Evolutionary conservation across 2,113 vertebrate genomes (phyloP), one percentile per base, ranked within the genome.

Genomic region (Pseudorhombus dupliciocellatus): DNA sequence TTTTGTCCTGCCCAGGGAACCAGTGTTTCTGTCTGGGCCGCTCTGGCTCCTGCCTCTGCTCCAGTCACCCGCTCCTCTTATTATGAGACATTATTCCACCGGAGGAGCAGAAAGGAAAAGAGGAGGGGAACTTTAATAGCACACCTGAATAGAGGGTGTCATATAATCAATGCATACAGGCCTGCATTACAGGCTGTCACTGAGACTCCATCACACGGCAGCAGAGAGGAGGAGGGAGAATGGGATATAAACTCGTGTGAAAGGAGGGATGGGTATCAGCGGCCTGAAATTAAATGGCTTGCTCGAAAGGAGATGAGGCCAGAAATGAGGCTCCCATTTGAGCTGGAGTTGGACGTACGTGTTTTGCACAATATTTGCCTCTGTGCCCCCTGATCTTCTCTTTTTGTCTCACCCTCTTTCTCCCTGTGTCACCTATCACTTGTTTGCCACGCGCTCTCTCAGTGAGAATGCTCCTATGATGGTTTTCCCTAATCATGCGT

Each of bases 161-260:
- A 92, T 79, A 92, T 92, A 92, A 92, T 92, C 91, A 89, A 92
- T 92, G 90, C 91, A 88, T 91, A 90, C 89, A 89, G 87, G 82
- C 82, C 87, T 72, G 86, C 86, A 92, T 88, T 90, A 92, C 90
- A 82, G 84, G 75, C 89, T 88, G 91, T 91, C 91, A 91, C 82
- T 65, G 84, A 87, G 87, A 80, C 86, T 88, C 86, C 88, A 90
- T 88, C 88, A 87, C 86, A 73, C 62, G n/a, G 31, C 58, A 62
- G 79, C 66, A 71, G 42, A 46, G 42, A 18, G 86, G 65, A 83
- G 77, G 70, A 68, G 81, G 87, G 84, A 84, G 83, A 88, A 83
- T 83, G 85, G 82, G 90, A 89, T 83, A 88, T 89, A 90, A 90
- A 90, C 88, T 88, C 87, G 71, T 66, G 85, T 88, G 84, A 89